A percentile compares a stretch with the other conserved stretches of the same genome.
phyloP scores from a whole-genome alignment of 1,140 invertebrate species.

The Augochlora pura region DNA sequence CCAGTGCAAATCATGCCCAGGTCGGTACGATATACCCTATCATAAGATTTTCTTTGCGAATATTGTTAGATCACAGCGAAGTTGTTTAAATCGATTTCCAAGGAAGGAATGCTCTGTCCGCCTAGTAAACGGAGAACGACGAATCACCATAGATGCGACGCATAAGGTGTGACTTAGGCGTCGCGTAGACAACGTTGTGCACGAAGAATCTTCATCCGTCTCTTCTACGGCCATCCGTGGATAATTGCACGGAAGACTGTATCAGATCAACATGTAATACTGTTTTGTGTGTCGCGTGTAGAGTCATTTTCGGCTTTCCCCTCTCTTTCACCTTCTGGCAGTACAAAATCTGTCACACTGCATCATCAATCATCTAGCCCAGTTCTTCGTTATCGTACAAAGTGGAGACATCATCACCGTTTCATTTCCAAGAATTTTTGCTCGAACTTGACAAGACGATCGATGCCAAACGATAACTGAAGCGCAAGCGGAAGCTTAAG shows the following conservation, averaged over 20 bases:
- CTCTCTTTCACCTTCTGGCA: background rate
- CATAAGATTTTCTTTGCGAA: background rate
- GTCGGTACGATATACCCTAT: background rate
- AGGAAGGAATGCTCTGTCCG: constrained; percentile 22
- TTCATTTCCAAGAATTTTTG: background rate
- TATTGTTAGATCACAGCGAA: constrained; percentile 28
- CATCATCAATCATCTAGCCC: too few relatives aligned
- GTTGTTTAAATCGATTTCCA: constrained; percentile 9
- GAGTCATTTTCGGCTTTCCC: too few relatives aligned
- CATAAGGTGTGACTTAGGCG: background rate
- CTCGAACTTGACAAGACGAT: background rate
- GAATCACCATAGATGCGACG: background rate
- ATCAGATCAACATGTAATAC: constrained; percentile 45
- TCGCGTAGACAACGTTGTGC: background rate
- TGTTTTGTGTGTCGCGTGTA: constrained; percentile 29
- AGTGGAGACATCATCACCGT: background rate
- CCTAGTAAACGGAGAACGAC: background rate
- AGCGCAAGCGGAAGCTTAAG: background rate
- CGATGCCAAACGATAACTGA: background rate
- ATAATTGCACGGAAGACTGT: background rate
- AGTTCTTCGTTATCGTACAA: background rate
- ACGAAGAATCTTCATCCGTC: constrained; percentile 12
- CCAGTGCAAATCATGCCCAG: background rate
- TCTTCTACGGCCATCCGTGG: constrained; percentile 15
- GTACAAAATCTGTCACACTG: background rate